A percentile compares a stretch with the other conserved stretches of the same genome.
These are phyloP conservation scores for Hydropotes inermis DNA, from an alignment of 2,113 vertebrate genomes.

Conservation along the genomic window DNA sequence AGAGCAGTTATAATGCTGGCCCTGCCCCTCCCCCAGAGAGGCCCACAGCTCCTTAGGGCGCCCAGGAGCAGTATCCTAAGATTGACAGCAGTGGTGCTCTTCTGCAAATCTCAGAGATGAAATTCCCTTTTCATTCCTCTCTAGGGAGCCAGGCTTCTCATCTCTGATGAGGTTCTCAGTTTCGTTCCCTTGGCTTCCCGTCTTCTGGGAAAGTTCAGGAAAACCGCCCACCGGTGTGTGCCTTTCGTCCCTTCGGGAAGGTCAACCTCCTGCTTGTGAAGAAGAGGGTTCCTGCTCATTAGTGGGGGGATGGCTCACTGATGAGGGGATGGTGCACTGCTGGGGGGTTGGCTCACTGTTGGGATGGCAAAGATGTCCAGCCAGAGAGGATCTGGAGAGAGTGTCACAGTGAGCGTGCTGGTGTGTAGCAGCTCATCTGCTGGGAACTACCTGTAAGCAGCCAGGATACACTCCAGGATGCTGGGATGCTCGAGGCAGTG, in stretches of 20 bases:
- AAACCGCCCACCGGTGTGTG: accelerated
- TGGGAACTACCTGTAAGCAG: too few species aligned
- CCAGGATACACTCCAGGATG: neutral
- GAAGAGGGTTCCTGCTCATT: neutral
- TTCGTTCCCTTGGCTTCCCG: neutral
- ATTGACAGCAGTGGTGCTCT: neutral
- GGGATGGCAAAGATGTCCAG: neutral
- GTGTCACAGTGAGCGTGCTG: accelerated
- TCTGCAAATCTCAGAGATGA: neutral
- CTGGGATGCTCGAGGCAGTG: accelerated
- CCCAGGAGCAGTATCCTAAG: neutral
- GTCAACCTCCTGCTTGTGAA: neutral
- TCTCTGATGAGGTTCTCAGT: neutral
- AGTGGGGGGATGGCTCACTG: accelerated
- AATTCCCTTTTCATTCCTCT: neutral
- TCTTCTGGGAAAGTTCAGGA: neutral
- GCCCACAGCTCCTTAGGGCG: accelerated
- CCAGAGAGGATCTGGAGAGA: neutral
- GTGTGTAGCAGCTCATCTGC: neutral
- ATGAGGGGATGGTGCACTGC: too few species aligned
- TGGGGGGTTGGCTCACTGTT: too few species aligned
- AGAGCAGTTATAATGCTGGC: neutral
- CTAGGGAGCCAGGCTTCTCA: neutral
- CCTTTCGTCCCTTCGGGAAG: neutral
- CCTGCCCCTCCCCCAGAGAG: neutral